phyloP scores from a whole-genome alignment of 2,113 vertebrate species.

The Cervus canadensis region DNA sequence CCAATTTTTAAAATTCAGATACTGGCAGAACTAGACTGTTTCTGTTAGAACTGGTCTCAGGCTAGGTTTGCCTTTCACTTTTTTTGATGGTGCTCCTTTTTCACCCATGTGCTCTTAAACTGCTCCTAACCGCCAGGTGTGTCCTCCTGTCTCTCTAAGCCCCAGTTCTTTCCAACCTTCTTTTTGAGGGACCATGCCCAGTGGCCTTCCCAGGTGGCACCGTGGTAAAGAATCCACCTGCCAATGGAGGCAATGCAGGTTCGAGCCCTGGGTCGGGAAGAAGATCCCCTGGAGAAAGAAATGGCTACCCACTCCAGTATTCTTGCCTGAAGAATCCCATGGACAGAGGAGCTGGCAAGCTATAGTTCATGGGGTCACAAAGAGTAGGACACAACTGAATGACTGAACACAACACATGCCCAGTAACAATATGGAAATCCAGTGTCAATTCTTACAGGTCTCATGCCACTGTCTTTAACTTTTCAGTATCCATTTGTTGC shows the following conservation, averaged over 20 bases:
- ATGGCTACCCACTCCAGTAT: not conserved
- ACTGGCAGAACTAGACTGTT: not conserved
- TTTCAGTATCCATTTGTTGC: not conserved
- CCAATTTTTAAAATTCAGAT: not conserved
- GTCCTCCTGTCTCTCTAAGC: not conserved
- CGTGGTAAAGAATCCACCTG: not conserved
- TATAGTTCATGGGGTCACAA: not conserved
- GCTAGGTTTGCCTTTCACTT: not conserved
- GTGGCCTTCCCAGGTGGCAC: not conserved
- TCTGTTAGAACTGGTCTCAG: not conserved
- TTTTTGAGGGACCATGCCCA: not conserved
- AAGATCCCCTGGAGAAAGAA: not conserved
- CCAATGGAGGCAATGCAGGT: not conserved
- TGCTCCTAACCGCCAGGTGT: not conserved
- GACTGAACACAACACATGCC: not conserved
- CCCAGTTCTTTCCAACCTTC: not conserved
- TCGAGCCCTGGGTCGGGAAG: not conserved
- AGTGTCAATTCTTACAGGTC: not conserved
- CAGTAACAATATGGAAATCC: not conserved
- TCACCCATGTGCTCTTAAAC: not conserved
- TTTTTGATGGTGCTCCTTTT: not conserved
- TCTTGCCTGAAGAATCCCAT: not conserved
- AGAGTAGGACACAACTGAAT: not conserved
- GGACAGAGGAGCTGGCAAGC: not conserved
- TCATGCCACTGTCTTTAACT: not conserved